Base-by-base conservation (phyloP, 1,140 invertebrate genomes). In the Drosophila arizonae region DNA sequence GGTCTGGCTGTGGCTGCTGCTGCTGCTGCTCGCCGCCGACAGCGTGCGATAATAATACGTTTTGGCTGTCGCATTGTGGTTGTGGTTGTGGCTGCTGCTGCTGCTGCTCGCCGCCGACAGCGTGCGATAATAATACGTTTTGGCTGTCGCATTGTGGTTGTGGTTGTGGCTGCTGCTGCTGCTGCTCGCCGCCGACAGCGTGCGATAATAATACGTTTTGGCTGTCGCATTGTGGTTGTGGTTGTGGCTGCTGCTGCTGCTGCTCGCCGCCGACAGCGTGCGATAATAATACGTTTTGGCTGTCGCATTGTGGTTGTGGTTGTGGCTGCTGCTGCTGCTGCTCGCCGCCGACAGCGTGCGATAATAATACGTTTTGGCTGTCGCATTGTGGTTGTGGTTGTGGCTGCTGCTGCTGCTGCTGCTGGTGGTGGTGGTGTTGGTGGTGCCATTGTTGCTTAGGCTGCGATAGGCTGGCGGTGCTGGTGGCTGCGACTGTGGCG, bases 381-480 rank as follows among this genome's bases (percentile, higher is more conserved):
- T 57, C 15, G 28, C 33, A 72, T 39, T 39, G n/a, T 46, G n/a
- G 50, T 52, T 46, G 15, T 63, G n/a, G 68, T 39, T 39, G 36
- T 45, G 15, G 43, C 43, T 17, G 43, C 6, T 3, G 43, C 15
- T 90, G 66, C 80, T 78, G 58, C 85, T 88, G 64, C 85, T 88
- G 17, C 17, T 17, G 17, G 0, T 43, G 30, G 5, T 39, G 36
- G 3, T 39, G 36, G 1, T 46, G n/a, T 70, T 55, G 52, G 45
- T 65, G 13, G 45, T 65, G 13, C 58, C 70, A 45, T 72, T 76
- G 85, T 79, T 79, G 24, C 67, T 70, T 86, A 86, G 62, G 80
- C 76, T 46, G 81, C 90, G 71, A 63, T 88, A 91, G 80, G 74
- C 77, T 50, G 81, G 73, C 90, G 92, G 66, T 90, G 90, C 60